phyloP scores from a whole-genome alignment of 2,113 vertebrate species.

The Dolichotis patagonum region DNA sequence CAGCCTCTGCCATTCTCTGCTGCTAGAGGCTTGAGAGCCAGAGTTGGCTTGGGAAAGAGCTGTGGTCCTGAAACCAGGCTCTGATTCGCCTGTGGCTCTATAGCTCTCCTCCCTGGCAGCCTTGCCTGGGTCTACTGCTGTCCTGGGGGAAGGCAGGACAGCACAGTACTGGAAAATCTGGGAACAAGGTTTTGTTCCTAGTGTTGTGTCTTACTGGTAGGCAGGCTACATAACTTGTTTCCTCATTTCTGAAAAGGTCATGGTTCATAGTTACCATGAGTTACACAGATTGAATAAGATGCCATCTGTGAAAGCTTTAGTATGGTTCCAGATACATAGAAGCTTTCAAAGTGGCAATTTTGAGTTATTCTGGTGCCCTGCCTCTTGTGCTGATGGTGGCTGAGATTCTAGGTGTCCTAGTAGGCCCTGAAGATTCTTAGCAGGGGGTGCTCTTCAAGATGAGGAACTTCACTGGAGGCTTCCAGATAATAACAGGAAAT shows the following conservation, averaged over 20 bases:
- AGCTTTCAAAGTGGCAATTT: not conserved
- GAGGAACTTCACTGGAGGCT: constrained; percentile 1
- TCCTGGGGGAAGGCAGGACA: not conserved
- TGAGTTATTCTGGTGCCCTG: not conserved
- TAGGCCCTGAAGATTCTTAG: not conserved
- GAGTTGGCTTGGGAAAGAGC: not conserved
- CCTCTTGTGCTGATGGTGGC: not conserved
- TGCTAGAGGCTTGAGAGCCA: not conserved
- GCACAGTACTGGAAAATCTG: not conserved
- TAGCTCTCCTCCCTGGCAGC: not conserved
- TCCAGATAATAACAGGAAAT: constrained; percentile 47
- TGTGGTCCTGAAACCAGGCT: not conserved
- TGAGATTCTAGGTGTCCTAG: not conserved
- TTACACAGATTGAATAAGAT: not conserved
- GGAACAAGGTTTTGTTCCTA: not conserved
- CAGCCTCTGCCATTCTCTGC: not conserved
- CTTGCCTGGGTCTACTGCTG: not conserved
- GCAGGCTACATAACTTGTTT: constrained; percentile 13
- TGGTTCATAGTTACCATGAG: not conserved
- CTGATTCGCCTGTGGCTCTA: not conserved
- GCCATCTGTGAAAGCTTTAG: not conserved
- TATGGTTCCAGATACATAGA: not conserved
- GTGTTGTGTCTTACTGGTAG: not conserved
- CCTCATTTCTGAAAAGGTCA: not conserved
- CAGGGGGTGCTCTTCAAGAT: not conserved